Percentiles rank a stretch among this genome's conserved stretches.
Conservation (phyloP, 2,113 vertebrate species). For the Cheilinus undulatus region DNA sequence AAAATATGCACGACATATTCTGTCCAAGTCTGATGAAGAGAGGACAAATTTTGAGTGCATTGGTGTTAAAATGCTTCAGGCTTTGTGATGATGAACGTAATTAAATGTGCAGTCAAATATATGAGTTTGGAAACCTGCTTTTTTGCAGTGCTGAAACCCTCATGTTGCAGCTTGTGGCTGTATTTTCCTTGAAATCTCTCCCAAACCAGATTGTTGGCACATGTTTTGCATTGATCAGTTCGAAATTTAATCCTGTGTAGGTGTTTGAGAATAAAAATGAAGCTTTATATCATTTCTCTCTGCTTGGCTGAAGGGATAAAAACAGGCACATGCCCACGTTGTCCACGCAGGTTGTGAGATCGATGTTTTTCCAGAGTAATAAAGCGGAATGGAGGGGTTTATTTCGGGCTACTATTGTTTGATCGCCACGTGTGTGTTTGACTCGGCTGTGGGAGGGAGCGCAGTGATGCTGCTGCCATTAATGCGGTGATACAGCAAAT, state of each 20-base stretch:
- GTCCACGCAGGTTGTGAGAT: background rate
- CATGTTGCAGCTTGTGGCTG: too few relatives aligned
- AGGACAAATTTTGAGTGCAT: too few relatives aligned
- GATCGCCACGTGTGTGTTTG: slow-evolving; percentile 28
- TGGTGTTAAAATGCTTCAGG: too few relatives aligned
- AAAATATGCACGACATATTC: too few relatives aligned
- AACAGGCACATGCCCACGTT: background rate
- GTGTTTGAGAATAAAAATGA: background rate
- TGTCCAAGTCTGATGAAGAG: too few relatives aligned
- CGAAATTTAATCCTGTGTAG: too few relatives aligned
- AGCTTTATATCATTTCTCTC: background rate
- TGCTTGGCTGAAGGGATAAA: background rate
- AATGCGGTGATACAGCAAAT: slow-evolving; percentile 80
- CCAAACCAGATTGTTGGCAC: background rate
- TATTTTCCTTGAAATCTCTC: background rate
- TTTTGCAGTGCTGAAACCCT: too few relatives aligned
- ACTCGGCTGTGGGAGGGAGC: slow-evolving; percentile 18
- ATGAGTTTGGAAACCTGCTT: too few relatives aligned
- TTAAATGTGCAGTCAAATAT: too few relatives aligned
- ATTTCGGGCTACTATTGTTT: slow-evolving; percentile 12
- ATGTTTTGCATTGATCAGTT: background rate
- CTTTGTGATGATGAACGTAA: too few relatives aligned
- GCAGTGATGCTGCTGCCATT: slow-evolving; percentile 26
- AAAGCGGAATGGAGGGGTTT: background rate
- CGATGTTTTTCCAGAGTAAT: background rate